Evolutionary conservation across 2,888 invertebrate genomes (phyloP), one percentile per base, ranked within the genome.

Genomic region (Liopterus haemorrhoidalis): DNA sequence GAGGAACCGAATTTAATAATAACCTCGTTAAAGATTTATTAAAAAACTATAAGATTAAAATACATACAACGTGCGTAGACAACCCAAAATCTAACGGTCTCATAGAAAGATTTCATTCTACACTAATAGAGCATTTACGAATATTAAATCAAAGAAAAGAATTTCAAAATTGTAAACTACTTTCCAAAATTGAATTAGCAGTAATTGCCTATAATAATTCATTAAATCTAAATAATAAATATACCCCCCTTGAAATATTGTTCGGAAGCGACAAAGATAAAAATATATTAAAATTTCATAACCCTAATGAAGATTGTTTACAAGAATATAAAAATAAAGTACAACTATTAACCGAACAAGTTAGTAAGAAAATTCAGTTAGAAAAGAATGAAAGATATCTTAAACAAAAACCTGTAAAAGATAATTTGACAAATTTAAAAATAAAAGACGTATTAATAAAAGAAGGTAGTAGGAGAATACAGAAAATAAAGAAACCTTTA

Each of bases 151-250:
- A 22, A 22, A 19, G 37, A 21, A 20, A 22, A 6, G 11, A 37
- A 5, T 37, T 37, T 37, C 5, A 20, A 22, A 24, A 37, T 8
- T n/a, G 4, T 5, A 22, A 4, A 9, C n/a, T 37, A 8, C 4
- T 12, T 12, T n/a, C 4, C 6, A 37, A 37, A 21, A 21, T 37
- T 11, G 11, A 37, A 11, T 22, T 20, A 5, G 19, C 37, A 8
- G 5, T 37, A 22, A 37, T 37, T 6, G 37, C 37, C 9, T 37
- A 37, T 18, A 37, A 37, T 11, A 37, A 37, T 21, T 6, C 37
- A n/a, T 5, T 22, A 37, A 18, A 37, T 19, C 11, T 12, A 6
- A n/a, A n/a, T n/a, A 31, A 6, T 11, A 31, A 31, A 31, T 31
- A n/a, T 8, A 12, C 35, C 5, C 35, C 35, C 6, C n/a, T 16